Evolutionary conservation across 1,140 invertebrate genomes (phyloP).

Genomic region (Ostrea denselamellosa): DNA sequence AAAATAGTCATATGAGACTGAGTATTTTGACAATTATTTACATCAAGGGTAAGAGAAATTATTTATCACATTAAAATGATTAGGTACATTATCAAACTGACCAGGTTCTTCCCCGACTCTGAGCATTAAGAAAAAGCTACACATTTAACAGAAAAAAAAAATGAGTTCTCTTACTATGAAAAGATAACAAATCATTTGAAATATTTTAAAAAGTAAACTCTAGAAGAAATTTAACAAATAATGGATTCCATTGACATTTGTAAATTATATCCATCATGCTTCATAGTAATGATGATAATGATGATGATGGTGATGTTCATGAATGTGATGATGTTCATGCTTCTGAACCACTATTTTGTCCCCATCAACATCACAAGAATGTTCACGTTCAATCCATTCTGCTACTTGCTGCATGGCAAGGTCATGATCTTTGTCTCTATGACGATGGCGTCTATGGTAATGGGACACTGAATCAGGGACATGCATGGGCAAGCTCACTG

Average conservation of each 20-base stretch:
- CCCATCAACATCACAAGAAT: slow-evolving; percentile 70
- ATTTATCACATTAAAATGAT: slow-evolving; percentile 17
- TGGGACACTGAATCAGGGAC: slow-evolving; percentile 78
- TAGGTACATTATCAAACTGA: background rate
- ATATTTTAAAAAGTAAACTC: slow-evolving; percentile 23
- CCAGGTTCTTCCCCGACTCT: background rate
- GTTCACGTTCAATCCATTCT: slow-evolving; percentile 79
- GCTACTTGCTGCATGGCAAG: slow-evolving; percentile 85
- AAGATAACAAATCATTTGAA: background rate
- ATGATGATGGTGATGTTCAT: slow-evolving; percentile 89
- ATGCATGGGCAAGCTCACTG: slow-evolving; percentile 70
- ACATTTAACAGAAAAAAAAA: background rate
- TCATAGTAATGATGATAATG: slow-evolving; percentile 88
- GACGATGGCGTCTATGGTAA: slow-evolving; percentile 82
- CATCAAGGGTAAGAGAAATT: background rate
- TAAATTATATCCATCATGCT: slow-evolving; percentile 59
- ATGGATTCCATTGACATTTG: slow-evolving; percentile 21
- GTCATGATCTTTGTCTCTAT: slow-evolving; percentile 85
- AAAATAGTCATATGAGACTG: background rate
- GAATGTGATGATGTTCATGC: slow-evolving; percentile 85
- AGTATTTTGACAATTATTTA: slow-evolving; percentile 24
- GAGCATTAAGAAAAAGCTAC: slow-evolving; percentile 2
- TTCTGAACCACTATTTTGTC: slow-evolving; percentile 76
- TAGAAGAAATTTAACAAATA: slow-evolving; percentile 9
- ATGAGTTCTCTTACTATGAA: background rate